A percentile compares a stretch with the other conserved stretches of the same genome.
Conservation (phyloP, 53 echinoderm and acorn worm genomes). For the Luidia sarsii region DNA sequence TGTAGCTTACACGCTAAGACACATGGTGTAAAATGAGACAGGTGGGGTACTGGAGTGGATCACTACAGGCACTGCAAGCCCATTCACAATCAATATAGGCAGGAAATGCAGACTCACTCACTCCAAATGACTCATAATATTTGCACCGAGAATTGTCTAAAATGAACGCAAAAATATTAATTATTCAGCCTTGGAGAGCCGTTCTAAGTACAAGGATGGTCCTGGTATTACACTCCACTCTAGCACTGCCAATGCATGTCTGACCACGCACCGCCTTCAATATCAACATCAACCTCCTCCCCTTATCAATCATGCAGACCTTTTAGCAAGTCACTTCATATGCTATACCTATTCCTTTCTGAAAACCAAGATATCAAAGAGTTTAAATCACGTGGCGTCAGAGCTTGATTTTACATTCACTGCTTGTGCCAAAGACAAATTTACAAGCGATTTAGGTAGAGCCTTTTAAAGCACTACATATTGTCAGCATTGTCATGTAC, state of each 20-base stretch:
- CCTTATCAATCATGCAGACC: too few species aligned
- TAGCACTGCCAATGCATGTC: conserved; percentile 9
- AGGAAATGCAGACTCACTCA: conserved; percentile 57
- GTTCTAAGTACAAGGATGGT: neutral
- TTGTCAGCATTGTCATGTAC: too few species aligned
- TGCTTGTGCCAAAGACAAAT: too few species aligned
- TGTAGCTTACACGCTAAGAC: conserved; percentile 35
- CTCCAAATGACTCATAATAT: conserved; percentile 58
- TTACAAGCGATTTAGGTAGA: too few species aligned
- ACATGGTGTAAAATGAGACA: conserved; percentile 54
- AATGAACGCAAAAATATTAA: conserved; percentile 50
- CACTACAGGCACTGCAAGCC: conserved; percentile 26
- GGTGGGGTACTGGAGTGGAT: conserved; percentile 28
- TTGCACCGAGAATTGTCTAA: conserved; percentile 36
- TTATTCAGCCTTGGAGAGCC: conserved; percentile 11
- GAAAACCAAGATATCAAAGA: too few species aligned
- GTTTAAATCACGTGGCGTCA: too few species aligned
- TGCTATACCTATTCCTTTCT: too few species aligned
- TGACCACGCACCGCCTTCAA: neutral
- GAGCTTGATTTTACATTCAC: too few species aligned
- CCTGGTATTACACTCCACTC: neutral
- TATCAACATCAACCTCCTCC: too few species aligned
- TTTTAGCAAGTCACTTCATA: too few species aligned
- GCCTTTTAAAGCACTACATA: too few species aligned
- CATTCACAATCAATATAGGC: conserved; percentile 28